Evolutionary conservation across 2,113 vertebrate species (phyloP).

Genomic region (Xenus cinereus): DNA sequence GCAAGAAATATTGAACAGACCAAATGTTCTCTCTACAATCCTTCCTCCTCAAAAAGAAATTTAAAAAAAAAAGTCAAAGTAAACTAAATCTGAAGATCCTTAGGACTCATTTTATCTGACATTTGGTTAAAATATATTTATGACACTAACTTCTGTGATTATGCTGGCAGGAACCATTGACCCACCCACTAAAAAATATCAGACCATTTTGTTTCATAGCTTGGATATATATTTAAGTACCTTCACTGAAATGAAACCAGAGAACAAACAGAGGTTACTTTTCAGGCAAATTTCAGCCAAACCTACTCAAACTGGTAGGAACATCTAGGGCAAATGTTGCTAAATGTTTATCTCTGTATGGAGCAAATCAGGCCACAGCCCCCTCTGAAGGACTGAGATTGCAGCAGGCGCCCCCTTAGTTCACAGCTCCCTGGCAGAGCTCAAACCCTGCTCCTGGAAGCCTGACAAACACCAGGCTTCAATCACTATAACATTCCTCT

Average conservation of each 20-base stretch:
- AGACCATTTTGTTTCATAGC: not conserved
- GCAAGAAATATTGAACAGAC: not conserved
- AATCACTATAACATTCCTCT: not conserved
- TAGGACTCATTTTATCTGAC: not conserved
- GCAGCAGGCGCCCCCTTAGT: accelerated
- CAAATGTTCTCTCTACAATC: not conserved
- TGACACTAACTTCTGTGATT: not conserved
- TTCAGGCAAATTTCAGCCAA: not conserved
- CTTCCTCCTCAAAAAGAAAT: not conserved
- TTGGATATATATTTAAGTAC: not conserved
- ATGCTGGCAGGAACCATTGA: not conserved
- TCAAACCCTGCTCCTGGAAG: not conserved
- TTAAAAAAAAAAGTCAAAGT: not conserved
- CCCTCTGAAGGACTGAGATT: not conserved
- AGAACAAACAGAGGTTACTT: not conserved
- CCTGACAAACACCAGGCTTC: not conserved
- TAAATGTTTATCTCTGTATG: not conserved
- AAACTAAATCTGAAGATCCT: not conserved
- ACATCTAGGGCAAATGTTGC: not conserved
- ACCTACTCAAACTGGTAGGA: not conserved
- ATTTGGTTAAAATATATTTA: not conserved
- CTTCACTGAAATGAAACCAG: not conserved
- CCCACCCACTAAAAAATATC: not conserved
- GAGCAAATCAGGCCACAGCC: not conserved
- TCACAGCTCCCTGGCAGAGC: not conserved